Base-by-base conservation (phyloP, 2,113 vertebrate genomes). In the Microcebus murinus region DNA sequence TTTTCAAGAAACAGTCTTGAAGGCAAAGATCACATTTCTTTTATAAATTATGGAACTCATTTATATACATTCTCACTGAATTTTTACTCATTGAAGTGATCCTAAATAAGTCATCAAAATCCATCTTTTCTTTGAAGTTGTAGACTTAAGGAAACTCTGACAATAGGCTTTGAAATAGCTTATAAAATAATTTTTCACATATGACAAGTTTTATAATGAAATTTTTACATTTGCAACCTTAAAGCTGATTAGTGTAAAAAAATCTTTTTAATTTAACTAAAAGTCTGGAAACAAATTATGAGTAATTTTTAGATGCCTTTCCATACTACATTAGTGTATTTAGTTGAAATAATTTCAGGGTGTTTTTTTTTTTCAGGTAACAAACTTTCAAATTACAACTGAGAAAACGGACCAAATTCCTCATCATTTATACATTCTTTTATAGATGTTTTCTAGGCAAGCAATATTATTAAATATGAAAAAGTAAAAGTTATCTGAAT, bases 361-460 rank as follows among this genome's bases (percentile, higher is more conserved):
- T 45, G 31, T 2, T 61, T 34, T 2, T 55, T 63, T 84, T 82
- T 79, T 50, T 50, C 9, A 63, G 31, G 45, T 39, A 90, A 67
- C n/a, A 81, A 42, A 42, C 42, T 42, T 42, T 42, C 42, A 42
- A 85, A 68, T 77, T 12, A 45, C 52, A 91, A 8, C 48, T 93
- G 81, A 71, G 45, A 82, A 92, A 95, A 92, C 55, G 13, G 71
- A 79, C 14, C 4, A 83, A 18, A 82, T 89, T 74, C 82, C 9
- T 94, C 45, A 87, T 90, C 7, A 70, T 27, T 85, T 96, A 96
- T 92, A 70, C 0, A 84, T 87, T 97, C 2, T 93, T 97, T 96
- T 39, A 71, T 87, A 91, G 3, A 65, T 93, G 31, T 86, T 89
- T 90, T 81, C 65, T 76, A 59, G 96, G 31, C 15, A 79, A 87